Conservation (phyloP, 2,888 invertebrate species). For the Capitulum mitella region DNA sequence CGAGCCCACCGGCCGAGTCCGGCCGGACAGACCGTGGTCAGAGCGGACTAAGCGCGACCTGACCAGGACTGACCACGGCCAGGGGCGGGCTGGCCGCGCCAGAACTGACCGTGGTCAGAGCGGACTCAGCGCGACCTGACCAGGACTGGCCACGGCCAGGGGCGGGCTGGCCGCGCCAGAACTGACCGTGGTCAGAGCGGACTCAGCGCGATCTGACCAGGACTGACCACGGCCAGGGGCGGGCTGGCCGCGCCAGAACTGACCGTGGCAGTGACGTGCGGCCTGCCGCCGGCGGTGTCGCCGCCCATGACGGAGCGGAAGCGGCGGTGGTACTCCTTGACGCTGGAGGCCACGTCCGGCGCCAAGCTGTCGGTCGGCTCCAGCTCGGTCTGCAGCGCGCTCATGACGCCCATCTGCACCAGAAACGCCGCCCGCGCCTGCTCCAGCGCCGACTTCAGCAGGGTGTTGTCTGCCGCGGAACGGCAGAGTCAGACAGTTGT, state of each 20-base stretch:
- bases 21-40: too few relatives aligned
- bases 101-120: too few relatives aligned
- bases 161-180: too few relatives aligned
- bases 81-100: too few relatives aligned
- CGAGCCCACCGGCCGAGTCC: too few relatives aligned
- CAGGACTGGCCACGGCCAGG: too few relatives aligned
- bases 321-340: not conserved
- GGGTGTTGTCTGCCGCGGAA: conserved; percentile 31
- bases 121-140: too few relatives aligned
- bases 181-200: conserved; percentile 18
- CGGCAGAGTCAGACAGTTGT: not conserved
- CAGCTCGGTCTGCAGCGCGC: conserved; percentile 27
- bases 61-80: too few relatives aligned
- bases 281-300: not conserved
- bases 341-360: conserved; percentile 10
- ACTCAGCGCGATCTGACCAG: too few relatives aligned
- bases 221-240: too few relatives aligned
- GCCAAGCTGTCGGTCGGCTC: not conserved
- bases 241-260: not conserved
- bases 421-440: conserved; percentile 54
- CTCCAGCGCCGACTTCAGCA: conserved; percentile 50
- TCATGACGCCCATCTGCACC: conserved; percentile 25
- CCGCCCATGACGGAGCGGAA: not conserved
- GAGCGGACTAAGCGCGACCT: too few relatives aligned
- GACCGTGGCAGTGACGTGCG: conserved; percentile 1